phyloP scores from a whole-genome alignment of 2,113 vertebrate genomes.

The Paralichthys olivaceus region DNA sequence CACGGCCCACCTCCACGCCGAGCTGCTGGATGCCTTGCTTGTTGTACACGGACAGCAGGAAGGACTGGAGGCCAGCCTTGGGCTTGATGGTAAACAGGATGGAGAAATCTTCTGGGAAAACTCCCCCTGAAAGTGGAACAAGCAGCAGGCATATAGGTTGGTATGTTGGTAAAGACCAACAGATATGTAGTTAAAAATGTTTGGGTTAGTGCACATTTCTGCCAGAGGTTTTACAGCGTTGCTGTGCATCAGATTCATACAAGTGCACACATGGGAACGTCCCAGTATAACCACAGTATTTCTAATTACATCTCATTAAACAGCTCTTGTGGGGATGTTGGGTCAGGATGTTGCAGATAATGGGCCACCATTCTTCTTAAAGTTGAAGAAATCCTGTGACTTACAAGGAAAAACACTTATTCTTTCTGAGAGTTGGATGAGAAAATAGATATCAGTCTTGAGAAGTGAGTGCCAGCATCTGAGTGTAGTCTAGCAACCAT shows the following conservation, averaged over 20 bases:
- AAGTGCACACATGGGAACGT: conserved; percentile 9
- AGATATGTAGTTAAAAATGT: neutral
- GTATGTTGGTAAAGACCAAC: conserved; percentile 8
- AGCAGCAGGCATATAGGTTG: conserved; percentile 11
- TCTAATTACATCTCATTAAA: conserved; percentile 5
- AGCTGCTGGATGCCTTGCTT: conserved; percentile 95
- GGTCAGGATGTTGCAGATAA: neutral
- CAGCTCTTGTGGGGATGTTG: neutral
- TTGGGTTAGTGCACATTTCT: neutral
- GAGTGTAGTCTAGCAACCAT: no score
- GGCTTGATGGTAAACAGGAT: conserved; percentile 96
- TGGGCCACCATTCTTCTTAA: neutral
- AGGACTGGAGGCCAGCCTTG: conserved; percentile 92
- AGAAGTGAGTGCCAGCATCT: neutral
- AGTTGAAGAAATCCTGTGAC: neutral
- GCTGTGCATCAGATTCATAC: neutral
- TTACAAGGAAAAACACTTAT: neutral
- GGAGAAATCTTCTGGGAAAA: conserved; percentile 97
- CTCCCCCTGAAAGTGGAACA: conserved; percentile 81
- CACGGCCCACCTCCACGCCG: conserved; percentile 94
- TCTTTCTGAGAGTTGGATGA: neutral
- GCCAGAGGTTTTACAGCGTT: neutral
- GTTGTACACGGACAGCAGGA: conserved; percentile 95
- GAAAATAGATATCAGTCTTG: neutral
- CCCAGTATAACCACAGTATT: conserved; percentile 14